phyloP scores from a whole-genome alignment of 1,140 invertebrate genomes.

The Drosophila willistoni region DNA sequence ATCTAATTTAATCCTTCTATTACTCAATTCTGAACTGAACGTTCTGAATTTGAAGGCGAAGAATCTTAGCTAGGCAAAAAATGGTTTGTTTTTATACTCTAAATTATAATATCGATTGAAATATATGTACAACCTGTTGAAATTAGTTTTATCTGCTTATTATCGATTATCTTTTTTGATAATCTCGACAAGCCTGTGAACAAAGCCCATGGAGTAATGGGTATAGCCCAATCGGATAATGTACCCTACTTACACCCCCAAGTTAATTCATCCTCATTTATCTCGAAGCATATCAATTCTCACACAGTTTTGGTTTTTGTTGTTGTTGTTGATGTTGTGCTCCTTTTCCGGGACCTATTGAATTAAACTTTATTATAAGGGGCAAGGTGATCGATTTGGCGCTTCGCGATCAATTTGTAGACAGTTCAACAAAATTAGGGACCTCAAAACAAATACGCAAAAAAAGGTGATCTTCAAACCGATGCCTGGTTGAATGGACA shows the following conservation, averaged over 20 bases:
- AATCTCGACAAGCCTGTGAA: no score
- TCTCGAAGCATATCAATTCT: slow-evolving; percentile 63
- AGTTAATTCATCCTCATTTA: slow-evolving; percentile 26
- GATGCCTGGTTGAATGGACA: slow-evolving; percentile 15
- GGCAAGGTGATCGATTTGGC: slow-evolving; percentile 82
- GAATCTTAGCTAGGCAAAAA: no score
- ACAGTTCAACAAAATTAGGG: slow-evolving; percentile 75
- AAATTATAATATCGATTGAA: no score
- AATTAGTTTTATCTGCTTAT: no score
- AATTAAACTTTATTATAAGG: slow-evolving; percentile 69
- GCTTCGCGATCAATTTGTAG: slow-evolving; percentile 82
- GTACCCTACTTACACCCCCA: not conserved
- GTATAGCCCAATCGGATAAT: not conserved
- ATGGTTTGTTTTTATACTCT: no score
- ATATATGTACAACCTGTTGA: no score
- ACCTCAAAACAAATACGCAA: slow-evolving; percentile 66
- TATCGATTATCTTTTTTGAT: no score
- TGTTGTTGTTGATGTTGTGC: not conserved
- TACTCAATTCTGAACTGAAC: no score
- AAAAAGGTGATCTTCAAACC: slow-evolving; percentile 41
- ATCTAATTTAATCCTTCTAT: no score
- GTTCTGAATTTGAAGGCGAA: no score
- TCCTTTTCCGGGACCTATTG: slow-evolving; percentile 46
- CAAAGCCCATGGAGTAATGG: no score
- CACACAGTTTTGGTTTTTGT: slow-evolving; percentile 39